Conservation (phyloP, 2,113 vertebrate species). For the Orycteropus afer region DNA sequence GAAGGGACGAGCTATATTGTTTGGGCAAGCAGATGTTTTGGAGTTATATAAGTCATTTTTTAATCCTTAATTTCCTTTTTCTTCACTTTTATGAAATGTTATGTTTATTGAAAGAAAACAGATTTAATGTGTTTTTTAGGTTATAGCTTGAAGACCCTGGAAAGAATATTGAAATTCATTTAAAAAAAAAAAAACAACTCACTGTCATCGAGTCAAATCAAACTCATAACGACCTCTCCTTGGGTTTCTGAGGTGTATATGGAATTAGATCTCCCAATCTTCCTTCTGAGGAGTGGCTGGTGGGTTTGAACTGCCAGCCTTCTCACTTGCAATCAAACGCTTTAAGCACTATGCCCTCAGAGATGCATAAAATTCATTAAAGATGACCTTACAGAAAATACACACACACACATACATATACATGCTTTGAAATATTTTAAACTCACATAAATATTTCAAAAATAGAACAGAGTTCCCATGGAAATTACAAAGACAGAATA, state of each 20-base stretch:
- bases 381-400: neutral
- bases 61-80: neutral
- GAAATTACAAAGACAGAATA: slow-evolving; percentile 63
- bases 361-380: slow-evolving; percentile 56
- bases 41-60: neutral
- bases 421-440: slow-evolving; percentile 59
- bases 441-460: slow-evolving; percentile 64
- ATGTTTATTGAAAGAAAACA: slow-evolving; percentile 2
- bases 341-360: no score
- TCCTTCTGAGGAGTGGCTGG: no score
- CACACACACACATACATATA: neutral
- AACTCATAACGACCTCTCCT: no score
- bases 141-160: neutral
- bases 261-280: no score
- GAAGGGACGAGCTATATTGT: neutral
- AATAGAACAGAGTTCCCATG: slow-evolving; percentile 67
- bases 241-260: no score
- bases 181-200: no score
- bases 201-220: no score
- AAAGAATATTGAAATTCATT: no score
- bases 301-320: no score
- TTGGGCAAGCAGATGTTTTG: neutral
- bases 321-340: no score
- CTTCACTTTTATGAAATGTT: slow-evolving; percentile 7
- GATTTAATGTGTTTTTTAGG: slow-evolving; percentile 30